A percentile compares a stretch with the other conserved stretches of the same genome.
phyloP scores from a whole-genome alignment of 1,140 invertebrate genomes.

The Diorhabda elongata region DNA sequence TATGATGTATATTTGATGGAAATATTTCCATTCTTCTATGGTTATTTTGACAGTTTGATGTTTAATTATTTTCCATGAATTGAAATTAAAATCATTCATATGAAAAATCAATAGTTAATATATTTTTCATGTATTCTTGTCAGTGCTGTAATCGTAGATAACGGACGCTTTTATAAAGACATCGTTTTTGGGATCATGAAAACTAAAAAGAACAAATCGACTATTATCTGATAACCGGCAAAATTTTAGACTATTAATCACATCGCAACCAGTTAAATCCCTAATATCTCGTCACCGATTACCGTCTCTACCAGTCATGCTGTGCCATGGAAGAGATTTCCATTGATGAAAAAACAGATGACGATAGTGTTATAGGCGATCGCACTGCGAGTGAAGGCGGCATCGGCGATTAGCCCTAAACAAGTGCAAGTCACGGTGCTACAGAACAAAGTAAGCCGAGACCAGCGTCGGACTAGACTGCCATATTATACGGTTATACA shows the following conservation, averaged over 20 bases:
- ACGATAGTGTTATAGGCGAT: slow-evolving; percentile 20
- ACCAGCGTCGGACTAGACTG: background rate
- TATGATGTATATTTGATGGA: no score
- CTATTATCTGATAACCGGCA: slow-evolving; percentile 2
- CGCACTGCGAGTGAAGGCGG: slow-evolving; percentile 6
- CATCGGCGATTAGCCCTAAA: slow-evolving; percentile 26
- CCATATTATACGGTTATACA: no score
- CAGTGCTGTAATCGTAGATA: no score
- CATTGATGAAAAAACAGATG: slow-evolving; percentile 21
- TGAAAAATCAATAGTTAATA: no score
- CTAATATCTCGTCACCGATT: slow-evolving; percentile 13
- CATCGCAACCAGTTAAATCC: background rate
- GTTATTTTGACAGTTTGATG: no score
- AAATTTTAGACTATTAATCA: slow-evolving; percentile 1
- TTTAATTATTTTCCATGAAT: no score
- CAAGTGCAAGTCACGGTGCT: slow-evolving; percentile 27
- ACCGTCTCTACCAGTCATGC: slow-evolving; percentile 15
- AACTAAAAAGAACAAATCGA: background rate
- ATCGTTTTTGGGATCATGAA: background rate
- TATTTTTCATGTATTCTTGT: no score
- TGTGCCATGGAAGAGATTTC: slow-evolving; percentile 9
- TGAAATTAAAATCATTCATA: no score
- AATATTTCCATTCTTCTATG: no score
- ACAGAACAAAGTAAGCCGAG: slow-evolving; percentile 18
- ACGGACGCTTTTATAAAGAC: background rate